A percentile compares a stretch with the other conserved stretches of the same genome.
phyloP scores from a whole-genome alignment of 2,113 vertebrate genomes.

The Dipodomys merriami region DNA sequence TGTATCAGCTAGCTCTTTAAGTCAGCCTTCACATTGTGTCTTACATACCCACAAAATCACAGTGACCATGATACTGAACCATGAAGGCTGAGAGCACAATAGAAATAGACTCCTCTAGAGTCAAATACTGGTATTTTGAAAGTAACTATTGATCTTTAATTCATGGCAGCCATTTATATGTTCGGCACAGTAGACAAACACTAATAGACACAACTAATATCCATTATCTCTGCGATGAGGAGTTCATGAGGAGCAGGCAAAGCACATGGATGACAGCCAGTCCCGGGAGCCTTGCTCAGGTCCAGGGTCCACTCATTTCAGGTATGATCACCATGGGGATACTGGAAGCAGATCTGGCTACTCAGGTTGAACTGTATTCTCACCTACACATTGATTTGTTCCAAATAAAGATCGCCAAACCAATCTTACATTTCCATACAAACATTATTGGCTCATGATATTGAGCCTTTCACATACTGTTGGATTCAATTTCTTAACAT shows the following conservation, averaged over 20 bases:
- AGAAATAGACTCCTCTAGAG: constrained; percentile 97
- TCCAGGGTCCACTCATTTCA: too few relatives aligned
- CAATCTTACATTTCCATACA: neutral
- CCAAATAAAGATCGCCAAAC: too few relatives aligned
- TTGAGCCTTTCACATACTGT: neutral
- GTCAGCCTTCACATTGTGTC: constrained; percentile 93
- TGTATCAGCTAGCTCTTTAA: constrained; percentile 91
- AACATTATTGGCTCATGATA: neutral
- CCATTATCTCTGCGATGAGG: too few relatives aligned
- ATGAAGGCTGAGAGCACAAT: constrained; percentile 93
- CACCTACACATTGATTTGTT: neutral
- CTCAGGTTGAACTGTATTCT: too few relatives aligned
- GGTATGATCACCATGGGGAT: too few relatives aligned
- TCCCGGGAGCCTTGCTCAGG: too few relatives aligned
- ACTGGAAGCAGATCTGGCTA: too few relatives aligned
- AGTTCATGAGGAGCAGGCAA: neutral
- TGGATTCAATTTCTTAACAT: neutral
- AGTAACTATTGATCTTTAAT: constrained; percentile 86
- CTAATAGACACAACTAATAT: too few relatives aligned
- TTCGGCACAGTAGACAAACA: too few relatives aligned
- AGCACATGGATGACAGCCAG: too few relatives aligned
- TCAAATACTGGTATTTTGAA: constrained; percentile 96
- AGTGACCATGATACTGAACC: constrained; percentile 93
- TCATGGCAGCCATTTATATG: too few relatives aligned
- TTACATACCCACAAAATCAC: constrained; percentile 96